A percentile compares a stretch with the other conserved stretches of the same genome.
These are phyloP conservation scores for Apamea epomidion DNA, from an alignment of 2,888 invertebrate genomes.

Conservation along the genomic window DNA sequence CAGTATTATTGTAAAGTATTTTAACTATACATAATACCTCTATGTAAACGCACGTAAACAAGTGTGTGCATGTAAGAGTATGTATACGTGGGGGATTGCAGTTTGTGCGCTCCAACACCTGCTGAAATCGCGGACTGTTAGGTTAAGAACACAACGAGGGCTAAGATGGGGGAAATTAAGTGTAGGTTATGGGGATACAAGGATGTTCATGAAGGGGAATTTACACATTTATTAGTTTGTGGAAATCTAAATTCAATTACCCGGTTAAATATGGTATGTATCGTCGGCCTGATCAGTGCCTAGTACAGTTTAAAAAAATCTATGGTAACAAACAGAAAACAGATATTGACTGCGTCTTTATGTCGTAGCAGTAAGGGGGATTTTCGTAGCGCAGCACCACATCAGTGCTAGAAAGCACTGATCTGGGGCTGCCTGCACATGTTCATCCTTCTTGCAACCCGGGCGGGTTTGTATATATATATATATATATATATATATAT, in stretches of 20 bases:
- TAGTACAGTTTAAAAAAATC: neutral
- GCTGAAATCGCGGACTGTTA: constrained; percentile 45
- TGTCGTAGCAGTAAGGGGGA: neutral
- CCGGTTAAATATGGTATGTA: neutral
- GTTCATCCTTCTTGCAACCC: neutral
- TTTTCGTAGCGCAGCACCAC: neutral
- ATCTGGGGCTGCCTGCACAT: too few relatives aligned
- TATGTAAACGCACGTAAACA: neutral
- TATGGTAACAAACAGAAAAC: neutral
- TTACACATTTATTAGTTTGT: neutral
- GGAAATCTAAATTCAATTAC: neutral
- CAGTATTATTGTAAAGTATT: neutral
- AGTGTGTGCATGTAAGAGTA: constrained; percentile 10
- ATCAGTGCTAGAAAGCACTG: too few relatives aligned
- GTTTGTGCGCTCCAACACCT: constrained; percentile 50
- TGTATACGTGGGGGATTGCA: constrained; percentile 47
- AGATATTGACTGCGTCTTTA: neutral
- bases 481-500: too few relatives aligned
- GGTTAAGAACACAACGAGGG: constrained; percentile 27
- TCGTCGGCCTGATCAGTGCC: neutral
- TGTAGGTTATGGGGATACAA: neutral
- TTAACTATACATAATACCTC: neutral
- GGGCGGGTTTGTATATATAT: too few relatives aligned
- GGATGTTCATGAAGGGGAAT: neutral
- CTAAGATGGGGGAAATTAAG: too few relatives aligned